phyloP scores from a whole-genome alignment of 2,797 vertebrate species.

The Peromyscus aztecus region DNA sequence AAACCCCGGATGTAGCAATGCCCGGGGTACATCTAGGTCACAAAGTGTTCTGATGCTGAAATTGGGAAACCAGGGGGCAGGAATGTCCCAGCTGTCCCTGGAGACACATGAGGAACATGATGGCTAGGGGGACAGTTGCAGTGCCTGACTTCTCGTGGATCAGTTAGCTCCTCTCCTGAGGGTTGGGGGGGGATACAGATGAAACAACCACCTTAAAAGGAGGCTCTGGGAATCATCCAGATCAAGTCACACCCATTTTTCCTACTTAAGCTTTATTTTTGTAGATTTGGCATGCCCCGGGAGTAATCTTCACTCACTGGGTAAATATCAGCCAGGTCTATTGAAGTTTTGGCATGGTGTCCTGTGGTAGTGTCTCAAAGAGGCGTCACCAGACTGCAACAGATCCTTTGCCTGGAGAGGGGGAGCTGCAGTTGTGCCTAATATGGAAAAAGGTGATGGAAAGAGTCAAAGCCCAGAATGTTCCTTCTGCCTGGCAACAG shows the following conservation, averaged over 20 bases:
- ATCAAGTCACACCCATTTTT: background rate
- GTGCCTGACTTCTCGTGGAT: background rate
- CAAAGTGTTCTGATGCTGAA: slow-evolving; percentile 13
- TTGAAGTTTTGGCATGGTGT: background rate
- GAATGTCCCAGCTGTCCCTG: background rate
- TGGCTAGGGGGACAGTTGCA: background rate
- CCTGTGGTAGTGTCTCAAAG: background rate
- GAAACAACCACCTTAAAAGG: background rate
- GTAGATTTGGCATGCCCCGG: background rate
- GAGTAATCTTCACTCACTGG: background rate
- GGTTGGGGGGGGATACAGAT: background rate
- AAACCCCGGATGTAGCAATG: background rate
- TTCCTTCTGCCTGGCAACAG: background rate
- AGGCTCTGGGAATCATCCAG: background rate
- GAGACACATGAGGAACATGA: background rate
- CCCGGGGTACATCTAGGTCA: background rate
- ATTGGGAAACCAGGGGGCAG: background rate
- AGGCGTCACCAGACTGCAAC: background rate
- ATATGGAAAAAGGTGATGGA: background rate
- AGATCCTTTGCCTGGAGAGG: background rate
- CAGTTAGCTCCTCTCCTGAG: background rate
- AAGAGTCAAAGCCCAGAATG: background rate
- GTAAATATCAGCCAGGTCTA: background rate
- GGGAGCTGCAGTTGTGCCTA: no score
- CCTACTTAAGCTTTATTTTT: background rate